Conservation (phyloP, 1,140 invertebrate genomes). For the Capitella teleta region DNA sequence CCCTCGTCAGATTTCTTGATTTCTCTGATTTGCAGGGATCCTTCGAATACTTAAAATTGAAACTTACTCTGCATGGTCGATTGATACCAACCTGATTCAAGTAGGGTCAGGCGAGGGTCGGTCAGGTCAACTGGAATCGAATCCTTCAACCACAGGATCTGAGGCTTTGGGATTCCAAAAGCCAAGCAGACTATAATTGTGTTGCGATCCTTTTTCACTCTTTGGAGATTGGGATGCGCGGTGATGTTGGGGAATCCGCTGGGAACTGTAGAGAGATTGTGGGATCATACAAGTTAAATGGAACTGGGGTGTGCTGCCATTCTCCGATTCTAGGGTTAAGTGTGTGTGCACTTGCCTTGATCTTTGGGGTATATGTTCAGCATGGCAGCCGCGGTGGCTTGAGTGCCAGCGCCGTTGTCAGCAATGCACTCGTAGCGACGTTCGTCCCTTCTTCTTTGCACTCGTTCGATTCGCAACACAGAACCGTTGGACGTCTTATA, state of each 20-base stretch:
- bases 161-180: slow-evolving; percentile 69
- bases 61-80: too few relatives aligned
- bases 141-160: slow-evolving; percentile 85
- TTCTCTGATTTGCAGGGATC: slow-evolving; percentile 76
- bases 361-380: slow-evolving; percentile 72
- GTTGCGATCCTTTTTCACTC: slow-evolving; percentile 89
- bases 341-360: too few relatives aligned
- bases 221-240: slow-evolving; percentile 68
- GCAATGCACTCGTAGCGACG: slow-evolving; percentile 41
- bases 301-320: too few relatives aligned
- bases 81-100: slow-evolving; percentile 64
- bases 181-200: slow-evolving; percentile 78
- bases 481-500: slow-evolving; percentile 55
- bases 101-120: slow-evolving; percentile 65
- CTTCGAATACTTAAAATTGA: slow-evolving; percentile 44
- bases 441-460: slow-evolving; percentile 68
- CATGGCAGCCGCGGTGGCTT: slow-evolving; percentile 73
- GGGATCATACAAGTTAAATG: too few relatives aligned
- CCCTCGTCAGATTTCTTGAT: slow-evolving; percentile 57
- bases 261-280: slow-evolving; percentile 45
- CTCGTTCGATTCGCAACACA: slow-evolving; percentile 83
- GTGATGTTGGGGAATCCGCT: slow-evolving; percentile 81
- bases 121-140: slow-evolving; percentile 70
- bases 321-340: too few relatives aligned
- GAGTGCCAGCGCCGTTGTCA: slow-evolving; percentile 56